Percentiles rank a stretch among this genome's conserved stretches.
These are phyloP conservation scores for Puma concolor DNA, from an alignment of 2,113 vertebrate genomes.

Conservation along the genomic window DNA sequence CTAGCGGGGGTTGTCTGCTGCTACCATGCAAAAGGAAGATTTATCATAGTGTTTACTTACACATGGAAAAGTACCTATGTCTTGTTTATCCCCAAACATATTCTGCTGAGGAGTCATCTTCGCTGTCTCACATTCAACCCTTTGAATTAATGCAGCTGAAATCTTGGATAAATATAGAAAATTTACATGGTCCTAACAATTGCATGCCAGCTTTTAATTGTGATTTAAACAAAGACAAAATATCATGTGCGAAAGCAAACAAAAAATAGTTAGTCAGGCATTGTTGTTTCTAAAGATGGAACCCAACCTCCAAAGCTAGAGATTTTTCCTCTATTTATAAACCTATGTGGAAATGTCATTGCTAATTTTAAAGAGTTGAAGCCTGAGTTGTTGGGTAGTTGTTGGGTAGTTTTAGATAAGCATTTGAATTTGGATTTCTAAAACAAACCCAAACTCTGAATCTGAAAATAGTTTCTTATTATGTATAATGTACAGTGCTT, in stretches of 20 bases:
- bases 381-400: background rate
- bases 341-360: background rate
- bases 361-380: slow-evolving; percentile 47
- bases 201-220: background rate
- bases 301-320: background rate
- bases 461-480: slow-evolving; percentile 41
- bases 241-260: slow-evolving; percentile 18
- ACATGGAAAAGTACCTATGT: background rate
- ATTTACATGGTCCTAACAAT: slow-evolving; percentile 19
- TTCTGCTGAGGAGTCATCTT: background rate
- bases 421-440: slow-evolving; percentile 53
- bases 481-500: background rate
- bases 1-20: background rate
- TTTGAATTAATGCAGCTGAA: slow-evolving; percentile 45
- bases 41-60: background rate
- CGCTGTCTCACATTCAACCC: background rate
- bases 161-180: slow-evolving; percentile 57
- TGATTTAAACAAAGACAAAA: slow-evolving; percentile 48
- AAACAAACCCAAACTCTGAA: slow-evolving; percentile 29
- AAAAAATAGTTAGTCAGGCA: background rate
- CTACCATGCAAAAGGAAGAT: background rate
- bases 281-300: slow-evolving; percentile 45
- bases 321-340: slow-evolving; percentile 39
- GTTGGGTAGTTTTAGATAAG: slow-evolving; percentile 34
- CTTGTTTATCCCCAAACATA: slow-evolving; percentile 1